Evolutionary conservation across 2,888 invertebrate genomes (phyloP), one percentile per base, ranked within the genome.

Genomic region (Hofmannophila pseudospretella): DNA sequence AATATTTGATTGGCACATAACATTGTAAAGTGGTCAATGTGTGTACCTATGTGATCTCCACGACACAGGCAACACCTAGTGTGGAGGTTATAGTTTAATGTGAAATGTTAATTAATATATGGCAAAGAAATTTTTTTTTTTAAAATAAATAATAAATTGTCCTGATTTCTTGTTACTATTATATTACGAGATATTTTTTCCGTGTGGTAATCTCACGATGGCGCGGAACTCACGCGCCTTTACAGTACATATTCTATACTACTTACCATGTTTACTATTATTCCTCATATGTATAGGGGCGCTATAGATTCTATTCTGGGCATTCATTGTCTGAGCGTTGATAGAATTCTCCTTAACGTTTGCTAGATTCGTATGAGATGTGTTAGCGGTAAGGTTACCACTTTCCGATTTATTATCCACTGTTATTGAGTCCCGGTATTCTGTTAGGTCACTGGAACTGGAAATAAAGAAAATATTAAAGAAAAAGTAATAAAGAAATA

Each of bases 281-380:
- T 84, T 82, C 46, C 88, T 64, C 64, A 82, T 63, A 36, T 85
- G 84, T 46, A 84, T 59, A 0, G 88, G 88, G 1, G 87, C 86
- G 43, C 86, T 85, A 56, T 88, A 88, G 33, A 87, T 79, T 22
- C 88, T 59, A 35, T 79, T 81, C 34, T 72, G 74, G 0, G 69
- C 67, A 34, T 75, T 81, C 10, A 71, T 44, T 0, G 69, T 23
- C 28, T 71, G 72, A 0, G 71, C 67, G 36, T 75, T 81, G 13
- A 71, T 43, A 0, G 69, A 58, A 20, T 64, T 77, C 3, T 82
- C 81, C 22, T 82, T 84, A 0, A 67, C 64, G 32, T 69, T 73
- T 1, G 75, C 75, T 0, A 84, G 54, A 46, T 84, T 85, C 2
- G 75, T 80, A 30, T 85, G 80, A 0, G 84, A 84, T 0, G 84